Evolutionary conservation across 1,140 invertebrate species (phyloP).

Genomic region (Mylabris phalerata): DNA sequence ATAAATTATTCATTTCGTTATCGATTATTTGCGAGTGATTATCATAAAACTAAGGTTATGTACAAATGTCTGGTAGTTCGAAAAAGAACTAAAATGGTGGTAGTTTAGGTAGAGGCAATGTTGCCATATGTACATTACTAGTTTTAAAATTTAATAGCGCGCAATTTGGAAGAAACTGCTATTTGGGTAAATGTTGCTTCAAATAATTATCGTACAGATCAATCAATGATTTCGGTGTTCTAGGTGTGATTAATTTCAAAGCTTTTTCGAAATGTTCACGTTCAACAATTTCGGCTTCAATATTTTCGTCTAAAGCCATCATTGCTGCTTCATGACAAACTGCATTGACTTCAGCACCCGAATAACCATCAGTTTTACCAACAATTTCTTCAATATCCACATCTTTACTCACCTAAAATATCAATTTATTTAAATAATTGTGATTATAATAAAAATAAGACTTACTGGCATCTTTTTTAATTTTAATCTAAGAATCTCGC

Average conservation of each 20-base stretch:
- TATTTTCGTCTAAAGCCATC: slow-evolving; percentile 65
- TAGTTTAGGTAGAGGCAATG: too few species aligned
- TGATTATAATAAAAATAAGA: neutral
- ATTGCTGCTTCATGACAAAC: slow-evolving; percentile 83
- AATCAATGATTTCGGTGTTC: slow-evolving; percentile 60
- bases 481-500: slow-evolving; percentile 66
- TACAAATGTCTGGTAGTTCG: too few species aligned
- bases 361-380: slow-evolving; percentile 64
- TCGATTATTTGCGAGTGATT: too few species aligned
- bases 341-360: slow-evolving; percentile 82
- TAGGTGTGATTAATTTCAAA: slow-evolving; percentile 59
- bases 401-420: slow-evolving; percentile 33
- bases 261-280: slow-evolving; percentile 62
- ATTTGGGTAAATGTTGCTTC: too few species aligned
- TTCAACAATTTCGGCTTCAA: slow-evolving; percentile 49
- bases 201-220: too few species aligned
- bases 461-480: slow-evolving; percentile 55
- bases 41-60: too few species aligned
- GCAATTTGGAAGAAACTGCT: too few species aligned
- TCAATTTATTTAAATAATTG: neutral
- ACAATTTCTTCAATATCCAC: slow-evolving; percentile 60
- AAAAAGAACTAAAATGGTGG: too few species aligned
- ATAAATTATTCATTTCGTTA: slow-evolving; percentile 10
- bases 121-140: too few species aligned
- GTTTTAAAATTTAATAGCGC: too few species aligned